Conservation (phyloP, 1,140 invertebrate genomes). For the Plectus sambesii region DNA sequence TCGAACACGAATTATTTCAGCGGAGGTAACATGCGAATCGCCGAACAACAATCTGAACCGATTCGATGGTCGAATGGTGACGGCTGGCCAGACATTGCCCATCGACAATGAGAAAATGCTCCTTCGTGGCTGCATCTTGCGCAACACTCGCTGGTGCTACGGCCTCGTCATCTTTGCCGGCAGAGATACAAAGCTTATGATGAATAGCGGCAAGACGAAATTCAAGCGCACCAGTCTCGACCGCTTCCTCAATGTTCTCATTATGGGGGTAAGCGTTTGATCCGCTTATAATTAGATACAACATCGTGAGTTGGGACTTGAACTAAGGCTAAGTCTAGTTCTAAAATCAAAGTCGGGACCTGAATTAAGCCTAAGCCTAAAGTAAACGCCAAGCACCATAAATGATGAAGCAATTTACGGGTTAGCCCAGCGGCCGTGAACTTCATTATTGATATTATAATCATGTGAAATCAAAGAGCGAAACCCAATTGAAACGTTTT, state of each 20-base stretch:
- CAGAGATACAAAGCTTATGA: conserved; percentile 98
- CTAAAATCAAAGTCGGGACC: too few species aligned
- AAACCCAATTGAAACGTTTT: too few species aligned
- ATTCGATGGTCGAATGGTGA: conserved; percentile 59
- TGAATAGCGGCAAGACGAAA: conserved; percentile 97
- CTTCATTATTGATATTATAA: too few species aligned
- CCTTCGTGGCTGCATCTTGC: conserved; percentile 75
- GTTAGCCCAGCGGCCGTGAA: background rate
- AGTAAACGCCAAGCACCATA: background rate
- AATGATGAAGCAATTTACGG: too few species aligned
- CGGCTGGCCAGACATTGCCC: conserved; percentile 59
- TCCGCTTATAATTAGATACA: background rate
- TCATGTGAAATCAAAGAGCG: too few species aligned
- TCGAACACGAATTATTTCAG: conserved; percentile 47
- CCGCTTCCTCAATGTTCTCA: conserved; percentile 89
- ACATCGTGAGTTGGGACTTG: conserved; percentile 3
- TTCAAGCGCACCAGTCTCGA: conserved; percentile 98
- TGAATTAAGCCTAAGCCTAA: too few species aligned
- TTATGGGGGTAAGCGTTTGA: conserved; percentile 70
- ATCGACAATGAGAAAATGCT: conserved; percentile 89
- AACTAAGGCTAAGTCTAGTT: too few species aligned
- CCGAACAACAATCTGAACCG: conserved; percentile 97
- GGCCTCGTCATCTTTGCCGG: conserved; percentile 92
- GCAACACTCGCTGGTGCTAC: conserved; percentile 94
- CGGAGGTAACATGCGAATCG: conserved; percentile 88